Evolutionary conservation across 1,140 invertebrate species (phyloP).

Genomic region (Orchesella cincta): DNA sequence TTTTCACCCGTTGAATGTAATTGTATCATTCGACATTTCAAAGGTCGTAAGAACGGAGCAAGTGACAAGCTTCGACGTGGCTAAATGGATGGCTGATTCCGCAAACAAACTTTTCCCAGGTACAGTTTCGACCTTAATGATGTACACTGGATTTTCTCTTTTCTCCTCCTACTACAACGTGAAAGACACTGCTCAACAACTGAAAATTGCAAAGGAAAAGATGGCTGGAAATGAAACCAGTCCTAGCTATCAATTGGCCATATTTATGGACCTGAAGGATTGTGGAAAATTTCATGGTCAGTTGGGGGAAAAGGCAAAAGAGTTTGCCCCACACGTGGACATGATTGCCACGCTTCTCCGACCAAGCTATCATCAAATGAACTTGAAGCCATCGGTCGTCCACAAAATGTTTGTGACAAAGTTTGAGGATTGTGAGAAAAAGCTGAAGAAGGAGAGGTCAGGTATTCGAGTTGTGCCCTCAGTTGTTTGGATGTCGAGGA

Average conservation of each 20-base stretch:
- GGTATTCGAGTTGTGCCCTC: background rate
- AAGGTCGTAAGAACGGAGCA: background rate
- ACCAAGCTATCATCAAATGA: constrained; percentile 4
- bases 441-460: background rate
- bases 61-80: constrained; percentile 3
- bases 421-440: constrained; percentile 13
- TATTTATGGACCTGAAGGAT: constrained; percentile 13
- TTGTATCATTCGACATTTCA: background rate
- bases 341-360: background rate
- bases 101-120: background rate
- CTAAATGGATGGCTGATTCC: background rate
- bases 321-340: background rate
- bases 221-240: background rate
- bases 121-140: background rate
- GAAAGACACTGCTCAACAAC: background rate
- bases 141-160: constrained; percentile 4
- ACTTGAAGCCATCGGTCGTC: background rate
- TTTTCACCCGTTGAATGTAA: background rate
- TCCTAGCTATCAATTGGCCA: background rate
- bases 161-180: background rate
- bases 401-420: constrained; percentile 20
- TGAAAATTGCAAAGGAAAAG: background rate
- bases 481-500: background rate
- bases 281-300: background rate
- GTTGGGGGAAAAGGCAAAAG: constrained; percentile 3